Evolutionary conservation across 2,888 invertebrate species (phyloP), one percentile per base, ranked within the genome.

Genomic region (Notocelia uddmanniana): DNA sequence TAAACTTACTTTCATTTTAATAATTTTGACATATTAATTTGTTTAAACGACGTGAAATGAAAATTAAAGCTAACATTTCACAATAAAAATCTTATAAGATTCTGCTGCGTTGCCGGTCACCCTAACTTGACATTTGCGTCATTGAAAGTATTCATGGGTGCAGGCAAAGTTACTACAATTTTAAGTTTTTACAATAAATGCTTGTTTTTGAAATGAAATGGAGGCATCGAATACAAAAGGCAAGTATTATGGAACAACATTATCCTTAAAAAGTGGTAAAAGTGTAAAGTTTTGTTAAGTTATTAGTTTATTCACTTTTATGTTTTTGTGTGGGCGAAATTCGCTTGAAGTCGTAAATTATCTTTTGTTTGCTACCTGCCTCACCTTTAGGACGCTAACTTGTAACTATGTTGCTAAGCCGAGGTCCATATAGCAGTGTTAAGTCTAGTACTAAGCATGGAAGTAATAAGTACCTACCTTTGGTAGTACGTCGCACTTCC

Each of bases 251-350:
- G 31, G 5, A 62, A 68, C 54, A n/a, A 23, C 2, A 55, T 19
- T 50, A 62, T 37, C 19, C 31, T 15, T 3, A 15, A 3, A 60
- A 23, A 50, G 15, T 37, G 10, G n/a, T 18, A n/a, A 59, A 60
- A 45, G 41, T 64, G 21, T n/a, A 10, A 60, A 62, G 60, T 68
- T 73, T 71, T 73, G 54, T 10, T 52, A 76, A 83, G 81, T 85
- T 87, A 84, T 85, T 75, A 77, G 79, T 73, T 74, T 66, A 80
- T 79, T 84, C 88, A 83, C 86, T 83, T 82, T 78, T 79, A 85
- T 76, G 78, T 81, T 79, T 80, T 79, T 89, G 92, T 87, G 92
- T 93, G 92, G 92, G 92, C 91, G 91, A 91, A 85, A 81, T 84
- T 85, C 86, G 83, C 87, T 88, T 85, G 77, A 73, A 75, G 75